Evolutionary conservation across 2,888 invertebrate genomes (phyloP).

Genomic region (Anarsia innoxiella): DNA sequence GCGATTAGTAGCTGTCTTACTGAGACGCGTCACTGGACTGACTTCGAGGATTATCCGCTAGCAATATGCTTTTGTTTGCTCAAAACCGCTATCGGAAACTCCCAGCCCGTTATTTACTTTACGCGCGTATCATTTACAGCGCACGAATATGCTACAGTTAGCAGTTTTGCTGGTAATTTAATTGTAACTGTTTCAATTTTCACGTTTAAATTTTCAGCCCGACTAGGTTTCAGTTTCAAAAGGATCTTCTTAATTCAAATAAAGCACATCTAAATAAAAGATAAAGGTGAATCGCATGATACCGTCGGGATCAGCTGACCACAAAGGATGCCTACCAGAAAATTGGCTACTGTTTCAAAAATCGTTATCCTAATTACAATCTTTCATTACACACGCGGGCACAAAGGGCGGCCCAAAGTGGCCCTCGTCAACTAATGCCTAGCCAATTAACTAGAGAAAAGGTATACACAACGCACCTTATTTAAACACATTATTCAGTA

Average conservation of each 20-base stretch:
- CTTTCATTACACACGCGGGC: constrained; percentile 1
- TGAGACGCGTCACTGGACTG: constrained; percentile 36
- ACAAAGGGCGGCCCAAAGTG: constrained; percentile 14
- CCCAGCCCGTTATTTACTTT: constrained; percentile 40
- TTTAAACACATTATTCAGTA: constrained; percentile 22
- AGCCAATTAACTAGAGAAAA: constrained; percentile 29
- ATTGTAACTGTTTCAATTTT: too few relatives aligned
- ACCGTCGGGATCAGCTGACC: not conserved
- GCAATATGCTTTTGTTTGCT: constrained; percentile 43
- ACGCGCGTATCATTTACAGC: constrained; percentile 7
- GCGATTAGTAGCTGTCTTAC: constrained; percentile 23
- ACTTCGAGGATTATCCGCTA: constrained; percentile 38
- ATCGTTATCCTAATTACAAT: constrained; percentile 3
- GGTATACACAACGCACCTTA: constrained; percentile 14
- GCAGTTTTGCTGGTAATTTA: not conserved
- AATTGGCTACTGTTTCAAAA: constrained; percentile 1
- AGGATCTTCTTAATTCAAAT: too few relatives aligned
- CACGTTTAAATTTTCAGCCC: too few relatives aligned
- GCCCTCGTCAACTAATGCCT: constrained; percentile 21
- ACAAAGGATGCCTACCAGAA: not conserved
- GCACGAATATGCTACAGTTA: too few relatives aligned
- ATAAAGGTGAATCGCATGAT: too few relatives aligned
- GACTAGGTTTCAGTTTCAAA: too few relatives aligned
- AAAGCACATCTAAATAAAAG: too few relatives aligned
- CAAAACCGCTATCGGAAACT: constrained; percentile 36